These are phyloP conservation scores for Stegodyphus mimosarum DNA, from an alignment of 1,140 invertebrate species.

Conservation along the genomic window DNA sequence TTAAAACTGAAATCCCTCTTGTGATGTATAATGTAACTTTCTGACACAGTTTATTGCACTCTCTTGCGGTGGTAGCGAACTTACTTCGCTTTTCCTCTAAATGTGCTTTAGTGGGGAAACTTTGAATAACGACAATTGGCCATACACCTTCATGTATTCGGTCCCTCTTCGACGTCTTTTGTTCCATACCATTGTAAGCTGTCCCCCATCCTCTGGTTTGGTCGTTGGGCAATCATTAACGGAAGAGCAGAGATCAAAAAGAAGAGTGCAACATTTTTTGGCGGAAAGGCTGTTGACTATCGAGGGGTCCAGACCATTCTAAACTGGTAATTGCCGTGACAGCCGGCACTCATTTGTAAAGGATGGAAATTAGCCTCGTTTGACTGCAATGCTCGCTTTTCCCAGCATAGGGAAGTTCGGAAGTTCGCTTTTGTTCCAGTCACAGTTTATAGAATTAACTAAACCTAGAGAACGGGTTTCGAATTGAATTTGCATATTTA, in stretches of 20 bases:
- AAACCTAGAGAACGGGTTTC: too few relatives aligned
- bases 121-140: slow-evolving; percentile 2
- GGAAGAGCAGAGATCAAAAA: slow-evolving; percentile 33
- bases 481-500: too few relatives aligned
- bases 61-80: too few relatives aligned
- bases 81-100: neutral
- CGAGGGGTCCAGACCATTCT: neutral
- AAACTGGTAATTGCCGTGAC: slow-evolving; percentile 47
- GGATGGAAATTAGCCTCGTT: slow-evolving; percentile 37
- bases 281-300: slow-evolving; percentile 33
- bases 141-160: neutral
- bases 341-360: slow-evolving; percentile 26
- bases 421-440: too few relatives aligned
- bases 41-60: too few relatives aligned
- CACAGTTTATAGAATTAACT: too few relatives aligned
- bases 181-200: slow-evolving; percentile 26
- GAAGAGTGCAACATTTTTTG: slow-evolving; percentile 1
- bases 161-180: neutral
- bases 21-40: too few relatives aligned
- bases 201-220: neutral
- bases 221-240: slow-evolving; percentile 38
- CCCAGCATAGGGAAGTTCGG: too few relatives aligned
- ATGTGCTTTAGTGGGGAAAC: neutral
- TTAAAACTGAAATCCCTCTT: neutral
- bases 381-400: neutral